Percentiles rank a stretch among this genome's conserved stretches.
Evolutionary conservation across 2,888 invertebrate species (phyloP).

Genomic region (Marronus borbonicus): DNA sequence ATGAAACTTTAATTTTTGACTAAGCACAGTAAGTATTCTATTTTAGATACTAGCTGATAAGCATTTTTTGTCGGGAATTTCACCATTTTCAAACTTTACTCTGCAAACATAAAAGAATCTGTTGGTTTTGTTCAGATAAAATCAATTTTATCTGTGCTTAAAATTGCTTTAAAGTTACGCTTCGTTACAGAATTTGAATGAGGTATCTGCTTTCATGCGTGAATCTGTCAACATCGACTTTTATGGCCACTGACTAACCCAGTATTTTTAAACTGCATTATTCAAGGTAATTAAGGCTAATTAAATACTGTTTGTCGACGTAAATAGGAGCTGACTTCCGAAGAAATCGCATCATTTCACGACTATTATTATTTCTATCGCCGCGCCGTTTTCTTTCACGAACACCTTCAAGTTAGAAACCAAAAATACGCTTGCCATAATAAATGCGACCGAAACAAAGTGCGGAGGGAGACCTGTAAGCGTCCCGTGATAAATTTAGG

Average conservation of each 20-base stretch:
- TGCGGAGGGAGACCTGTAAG: slow-evolving; percentile 38
- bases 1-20: too few relatives aligned
- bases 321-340: background rate
- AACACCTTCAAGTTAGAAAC: slow-evolving; percentile 29
- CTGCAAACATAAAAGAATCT: too few relatives aligned
- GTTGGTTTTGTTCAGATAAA: background rate
- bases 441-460: slow-evolving; percentile 23
- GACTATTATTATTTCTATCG: slow-evolving; percentile 8
- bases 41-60: too few relatives aligned
- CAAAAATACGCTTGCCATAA: slow-evolving; percentile 36
- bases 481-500: slow-evolving; percentile 41
- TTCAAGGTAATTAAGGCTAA: background rate
- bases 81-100: too few relatives aligned
- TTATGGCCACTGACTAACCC: background rate
- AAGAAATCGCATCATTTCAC: slow-evolving; percentile 7
- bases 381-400: slow-evolving; percentile 7
- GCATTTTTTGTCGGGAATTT: too few relatives aligned
- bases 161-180: background rate
- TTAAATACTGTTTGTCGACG: slow-evolving; percentile 8
- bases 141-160: background rate
- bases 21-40: too few relatives aligned
- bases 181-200: background rate
- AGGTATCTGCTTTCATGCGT: background rate
- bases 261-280: background rate
- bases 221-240: background rate